phyloP scores from a whole-genome alignment of 2,888 invertebrate species.

The Andrena hattorfiana region DNA sequence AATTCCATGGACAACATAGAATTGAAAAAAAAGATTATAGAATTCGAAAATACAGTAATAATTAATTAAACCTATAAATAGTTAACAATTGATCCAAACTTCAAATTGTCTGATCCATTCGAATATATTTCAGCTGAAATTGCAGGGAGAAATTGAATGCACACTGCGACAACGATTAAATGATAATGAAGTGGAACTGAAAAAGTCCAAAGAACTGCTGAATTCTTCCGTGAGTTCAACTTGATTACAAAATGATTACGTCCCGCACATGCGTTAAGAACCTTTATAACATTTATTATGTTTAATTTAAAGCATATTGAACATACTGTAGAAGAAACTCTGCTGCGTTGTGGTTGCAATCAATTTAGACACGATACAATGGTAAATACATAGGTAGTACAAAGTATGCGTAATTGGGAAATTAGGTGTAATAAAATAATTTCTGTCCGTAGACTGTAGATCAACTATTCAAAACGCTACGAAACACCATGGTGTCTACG shows the following conservation, averaged over 20 bases:
- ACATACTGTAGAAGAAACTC: slow-evolving; percentile 49
- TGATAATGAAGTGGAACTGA: slow-evolving; percentile 72
- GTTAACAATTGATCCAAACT: slow-evolving; percentile 1
- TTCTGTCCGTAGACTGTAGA: slow-evolving; percentile 66
- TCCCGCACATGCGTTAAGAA: neutral
- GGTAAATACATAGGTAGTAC: slow-evolving; percentile 49
- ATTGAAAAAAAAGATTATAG: slow-evolving; percentile 72
- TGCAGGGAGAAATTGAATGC: slow-evolving; percentile 70
- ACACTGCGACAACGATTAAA: slow-evolving; percentile 68
- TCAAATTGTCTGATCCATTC: neutral
- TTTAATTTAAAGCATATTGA: slow-evolving; percentile 53
- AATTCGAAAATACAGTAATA: slow-evolving; percentile 75
- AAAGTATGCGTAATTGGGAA: too few relatives aligned
- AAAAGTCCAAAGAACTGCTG: slow-evolving; percentile 70
- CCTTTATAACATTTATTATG: slow-evolving; percentile 4
- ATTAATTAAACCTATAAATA: slow-evolving; percentile 14
- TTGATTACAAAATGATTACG: neutral
- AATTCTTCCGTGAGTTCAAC: slow-evolving; percentile 69
- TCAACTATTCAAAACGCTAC: slow-evolving; percentile 73
- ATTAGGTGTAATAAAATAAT: too few relatives aligned
- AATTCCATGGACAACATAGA: slow-evolving; percentile 71
- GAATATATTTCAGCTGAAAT: slow-evolving; percentile 69
- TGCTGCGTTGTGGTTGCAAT: slow-evolving; percentile 48
- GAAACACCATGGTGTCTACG: slow-evolving; percentile 73
- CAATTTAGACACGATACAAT: slow-evolving; percentile 60